Conservation (phyloP, 1,140 invertebrate species). For the Chymomyza costata region DNA sequence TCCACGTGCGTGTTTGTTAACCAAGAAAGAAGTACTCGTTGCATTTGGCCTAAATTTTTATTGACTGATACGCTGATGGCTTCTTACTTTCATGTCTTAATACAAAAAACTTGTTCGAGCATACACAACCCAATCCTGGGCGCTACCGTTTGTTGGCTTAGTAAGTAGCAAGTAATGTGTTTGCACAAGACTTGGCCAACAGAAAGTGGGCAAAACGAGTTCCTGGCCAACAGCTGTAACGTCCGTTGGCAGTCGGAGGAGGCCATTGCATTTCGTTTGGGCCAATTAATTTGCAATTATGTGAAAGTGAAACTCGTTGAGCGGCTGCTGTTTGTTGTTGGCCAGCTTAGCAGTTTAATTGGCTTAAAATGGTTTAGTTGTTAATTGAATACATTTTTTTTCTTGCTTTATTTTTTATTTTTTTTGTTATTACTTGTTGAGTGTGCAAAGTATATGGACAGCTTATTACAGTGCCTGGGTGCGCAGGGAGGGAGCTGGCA, state of each 20-base stretch:
- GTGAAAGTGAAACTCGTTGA: constrained; percentile 58
- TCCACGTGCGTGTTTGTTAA: constrained; percentile 21
- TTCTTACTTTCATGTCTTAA: constrained; percentile 39
- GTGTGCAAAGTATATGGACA: no score
- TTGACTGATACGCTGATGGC: constrained; percentile 22
- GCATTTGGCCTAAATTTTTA: constrained; percentile 12
- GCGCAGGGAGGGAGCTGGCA: no score
- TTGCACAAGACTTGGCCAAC: no score
- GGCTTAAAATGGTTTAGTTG: no score
- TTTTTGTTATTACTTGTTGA: no score
- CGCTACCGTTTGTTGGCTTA: constrained; percentile 18
- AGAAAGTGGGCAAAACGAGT: no score
- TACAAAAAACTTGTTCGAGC: constrained; percentile 30
- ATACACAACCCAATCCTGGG: constrained; percentile 32
- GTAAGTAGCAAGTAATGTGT: no score
- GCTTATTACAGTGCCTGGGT: no score
- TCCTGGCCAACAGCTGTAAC: constrained; percentile 16
- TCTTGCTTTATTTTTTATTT: no score
- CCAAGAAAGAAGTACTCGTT: no score
- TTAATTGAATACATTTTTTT: no score
- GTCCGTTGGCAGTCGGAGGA: neutral
- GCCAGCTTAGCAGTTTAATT: neutral
- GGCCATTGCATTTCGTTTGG: constrained; percentile 7
- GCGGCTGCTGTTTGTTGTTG: constrained; percentile 7
- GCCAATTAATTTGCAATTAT: constrained; percentile 59